Evolutionary conservation across 2,888 invertebrate species (phyloP).

Genomic region (Stenchaetothrips biformis): DNA sequence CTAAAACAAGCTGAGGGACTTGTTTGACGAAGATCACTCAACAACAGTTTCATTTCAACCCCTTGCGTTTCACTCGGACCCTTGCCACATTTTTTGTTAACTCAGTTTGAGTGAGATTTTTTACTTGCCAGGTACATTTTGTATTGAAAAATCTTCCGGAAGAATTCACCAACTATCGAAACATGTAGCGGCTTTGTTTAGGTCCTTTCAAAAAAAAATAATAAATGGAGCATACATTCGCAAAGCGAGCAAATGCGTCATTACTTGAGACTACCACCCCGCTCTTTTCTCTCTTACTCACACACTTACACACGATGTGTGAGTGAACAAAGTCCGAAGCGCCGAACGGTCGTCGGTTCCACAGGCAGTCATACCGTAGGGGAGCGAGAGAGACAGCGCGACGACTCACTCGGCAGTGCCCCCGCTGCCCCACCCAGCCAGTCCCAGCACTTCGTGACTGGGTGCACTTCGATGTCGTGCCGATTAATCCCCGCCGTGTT

Average conservation of each 20-base stretch:
- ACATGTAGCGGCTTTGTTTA: constrained; percentile 1
- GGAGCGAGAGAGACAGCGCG: no score
- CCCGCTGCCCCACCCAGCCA: background rate
- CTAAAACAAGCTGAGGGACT: no score
- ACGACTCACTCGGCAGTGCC: no score
- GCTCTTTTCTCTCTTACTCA: no score
- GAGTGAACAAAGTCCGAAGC: no score
- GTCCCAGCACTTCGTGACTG: background rate
- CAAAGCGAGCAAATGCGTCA: background rate
- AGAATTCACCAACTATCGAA: no score
- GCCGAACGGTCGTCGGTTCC: no score
- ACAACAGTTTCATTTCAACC: background rate
- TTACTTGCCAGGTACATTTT: background rate
- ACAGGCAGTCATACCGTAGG: no score
- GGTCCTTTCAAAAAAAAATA: background rate
- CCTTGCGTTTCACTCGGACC: background rate
- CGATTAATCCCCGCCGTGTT: background rate
- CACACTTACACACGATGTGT: no score
- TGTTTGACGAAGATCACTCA: no score
- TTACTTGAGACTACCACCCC: no score
- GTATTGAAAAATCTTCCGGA: background rate
- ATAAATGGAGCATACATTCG: constrained; percentile 15
- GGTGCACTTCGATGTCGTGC: background rate
- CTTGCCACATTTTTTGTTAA: background rate
- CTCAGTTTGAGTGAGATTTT: background rate